Conservation (phyloP, 1,140 invertebrate genomes). For the Conus ventricosus region DNA sequence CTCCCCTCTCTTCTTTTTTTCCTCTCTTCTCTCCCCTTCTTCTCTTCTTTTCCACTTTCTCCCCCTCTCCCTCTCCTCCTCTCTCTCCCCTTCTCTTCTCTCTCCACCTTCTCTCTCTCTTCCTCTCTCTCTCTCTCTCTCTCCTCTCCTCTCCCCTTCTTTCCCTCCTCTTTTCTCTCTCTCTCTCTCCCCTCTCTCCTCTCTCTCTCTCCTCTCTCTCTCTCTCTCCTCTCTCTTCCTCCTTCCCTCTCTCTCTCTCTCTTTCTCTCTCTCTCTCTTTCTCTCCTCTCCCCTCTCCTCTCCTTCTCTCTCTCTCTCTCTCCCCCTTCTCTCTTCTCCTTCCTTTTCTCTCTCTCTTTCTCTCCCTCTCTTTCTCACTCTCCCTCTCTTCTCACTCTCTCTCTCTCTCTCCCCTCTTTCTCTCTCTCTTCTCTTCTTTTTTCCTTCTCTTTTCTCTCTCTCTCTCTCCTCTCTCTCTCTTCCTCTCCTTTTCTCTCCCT, state of each 20-base stretch:
- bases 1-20: too few species aligned
- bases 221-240: too few species aligned
- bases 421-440: neutral
- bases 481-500: neutral
- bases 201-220: too few species aligned
- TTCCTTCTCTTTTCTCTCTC: neutral
- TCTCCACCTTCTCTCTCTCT: neutral
- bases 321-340: too few species aligned
- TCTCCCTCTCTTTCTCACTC: neutral
- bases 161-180: neutral
- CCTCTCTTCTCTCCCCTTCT: too few species aligned
- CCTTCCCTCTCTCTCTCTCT: neutral
- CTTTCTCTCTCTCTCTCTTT: too few species aligned
- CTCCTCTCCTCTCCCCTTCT: slow-evolving; percentile 21
- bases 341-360: neutral
- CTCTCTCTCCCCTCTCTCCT: neutral
- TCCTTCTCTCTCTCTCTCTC: too few species aligned
- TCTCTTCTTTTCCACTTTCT: too few species aligned
- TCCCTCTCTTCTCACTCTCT: neutral
- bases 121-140: slow-evolving; percentile 29
- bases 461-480: neutral
- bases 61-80: too few species aligned
- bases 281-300: too few species aligned
- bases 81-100: too few species aligned
- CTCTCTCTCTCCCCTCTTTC: neutral